Conservation (phyloP, 2,888 invertebrate genomes). For the Lydus trimaculatus region DNA sequence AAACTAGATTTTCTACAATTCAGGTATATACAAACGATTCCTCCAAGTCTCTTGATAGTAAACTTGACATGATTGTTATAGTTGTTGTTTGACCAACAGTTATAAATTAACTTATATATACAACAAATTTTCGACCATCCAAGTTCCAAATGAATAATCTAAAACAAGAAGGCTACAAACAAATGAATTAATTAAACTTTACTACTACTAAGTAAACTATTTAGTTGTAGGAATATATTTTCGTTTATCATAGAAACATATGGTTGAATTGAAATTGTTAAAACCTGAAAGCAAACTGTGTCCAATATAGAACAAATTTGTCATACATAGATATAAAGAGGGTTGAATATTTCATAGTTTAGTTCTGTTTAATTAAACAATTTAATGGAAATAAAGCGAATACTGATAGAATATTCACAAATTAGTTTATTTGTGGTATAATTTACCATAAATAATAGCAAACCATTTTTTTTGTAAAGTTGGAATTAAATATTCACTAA, state of each 20-base stretch:
- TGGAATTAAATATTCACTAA: neutral
- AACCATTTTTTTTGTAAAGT: neutral
- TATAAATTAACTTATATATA: neutral
- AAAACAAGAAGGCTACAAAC: conserved; percentile 19
- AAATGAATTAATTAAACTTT: conserved; percentile 28
- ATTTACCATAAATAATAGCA: neutral
- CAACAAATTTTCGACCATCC: conserved; percentile 13
- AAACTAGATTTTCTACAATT: neutral
- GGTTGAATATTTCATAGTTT: neutral
- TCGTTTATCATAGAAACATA: neutral
- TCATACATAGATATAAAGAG: neutral
- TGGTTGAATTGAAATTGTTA: neutral
- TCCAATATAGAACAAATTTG: neutral
- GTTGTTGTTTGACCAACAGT: too few relatives aligned
- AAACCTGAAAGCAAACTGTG: neutral
- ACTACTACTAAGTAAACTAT: neutral
- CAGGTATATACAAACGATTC: neutral
- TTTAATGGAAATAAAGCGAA: neutral
- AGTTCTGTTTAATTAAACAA: neutral
- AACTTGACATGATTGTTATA: too few relatives aligned
- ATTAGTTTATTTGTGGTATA: too few relatives aligned
- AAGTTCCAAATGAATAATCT: conserved; percentile 26
- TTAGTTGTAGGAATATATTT: neutral
- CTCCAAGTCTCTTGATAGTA: too few relatives aligned
- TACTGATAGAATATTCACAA: neutral